Conservation (phyloP, 2,797 vertebrate species). For the Miichthys miiuy region DNA sequence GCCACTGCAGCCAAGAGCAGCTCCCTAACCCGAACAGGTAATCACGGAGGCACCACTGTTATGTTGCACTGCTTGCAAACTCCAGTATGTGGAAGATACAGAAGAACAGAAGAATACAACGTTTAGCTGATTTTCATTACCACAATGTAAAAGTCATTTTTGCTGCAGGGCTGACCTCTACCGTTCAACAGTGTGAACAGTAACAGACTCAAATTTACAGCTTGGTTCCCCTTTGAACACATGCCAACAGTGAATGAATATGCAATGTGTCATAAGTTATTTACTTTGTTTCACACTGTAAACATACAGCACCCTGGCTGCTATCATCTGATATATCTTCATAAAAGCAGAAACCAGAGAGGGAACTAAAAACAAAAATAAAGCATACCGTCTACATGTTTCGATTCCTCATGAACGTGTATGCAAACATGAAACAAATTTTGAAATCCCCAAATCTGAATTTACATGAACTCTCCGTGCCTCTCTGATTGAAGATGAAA, state of each 20-base stretch:
- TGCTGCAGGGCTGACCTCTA: constrained; percentile 61
- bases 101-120: neutral
- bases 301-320: neutral
- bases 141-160: constrained; percentile 8
- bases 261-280: neutral
- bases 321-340: neutral
- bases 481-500: neutral
- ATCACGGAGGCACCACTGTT: neutral
- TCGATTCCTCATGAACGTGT: neutral
- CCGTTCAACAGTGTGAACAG: constrained; percentile 26
- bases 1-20: constrained; percentile 90
- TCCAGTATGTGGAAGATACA: neutral
- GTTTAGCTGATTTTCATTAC: neutral
- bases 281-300: constrained; percentile 1
- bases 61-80: neutral
- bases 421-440: neutral
- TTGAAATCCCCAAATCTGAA: neutral
- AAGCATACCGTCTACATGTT: neutral
- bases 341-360: neutral
- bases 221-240: neutral
- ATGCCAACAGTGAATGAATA: neutral
- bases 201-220: constrained; percentile 6
- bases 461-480: neutral
- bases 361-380: neutral
- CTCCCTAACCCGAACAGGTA: constrained; percentile 96